Conservation (phyloP, 2,888 invertebrate genomes). For the Congeria kusceri region DNA sequence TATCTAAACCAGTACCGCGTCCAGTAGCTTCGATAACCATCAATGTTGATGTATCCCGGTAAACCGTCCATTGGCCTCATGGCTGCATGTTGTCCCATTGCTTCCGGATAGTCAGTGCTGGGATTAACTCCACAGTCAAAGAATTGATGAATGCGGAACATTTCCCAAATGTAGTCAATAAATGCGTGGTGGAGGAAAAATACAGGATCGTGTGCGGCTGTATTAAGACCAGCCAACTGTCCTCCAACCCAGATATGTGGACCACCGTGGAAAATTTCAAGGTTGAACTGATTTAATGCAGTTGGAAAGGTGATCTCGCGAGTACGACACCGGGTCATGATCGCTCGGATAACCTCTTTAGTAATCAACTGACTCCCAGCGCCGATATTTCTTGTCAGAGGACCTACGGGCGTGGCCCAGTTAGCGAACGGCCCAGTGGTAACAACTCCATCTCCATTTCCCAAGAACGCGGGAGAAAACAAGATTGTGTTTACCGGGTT, state of each 20-base stretch:
- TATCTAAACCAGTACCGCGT: slow-evolving; percentile 59
- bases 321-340: slow-evolving; percentile 61
- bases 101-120: slow-evolving; percentile 58
- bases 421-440: slow-evolving; percentile 74
- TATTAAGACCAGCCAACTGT: slow-evolving; percentile 69
- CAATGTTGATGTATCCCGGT: slow-evolving; percentile 50
- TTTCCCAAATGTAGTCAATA: slow-evolving; percentile 78
- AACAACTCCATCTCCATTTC: slow-evolving; percentile 73
- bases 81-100: slow-evolving; percentile 43
- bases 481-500: slow-evolving; percentile 69
- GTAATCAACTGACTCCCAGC: slow-evolving; percentile 67
- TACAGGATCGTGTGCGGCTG: slow-evolving; percentile 75
- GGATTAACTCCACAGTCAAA: slow-evolving; percentile 60
- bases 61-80: slow-evolving; percentile 55
- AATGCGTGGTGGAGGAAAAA: slow-evolving; percentile 78
- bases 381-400: slow-evolving; percentile 70
- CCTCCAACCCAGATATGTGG: slow-evolving; percentile 78
- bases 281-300: slow-evolving; percentile 46
- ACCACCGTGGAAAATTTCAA: slow-evolving; percentile 69
- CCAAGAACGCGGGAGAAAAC: slow-evolving; percentile 72
- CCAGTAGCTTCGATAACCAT: slow-evolving; percentile 56
- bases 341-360: slow-evolving; percentile 45
- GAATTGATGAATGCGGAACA: slow-evolving; percentile 69
- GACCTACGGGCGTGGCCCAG: slow-evolving; percentile 70
- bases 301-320: slow-evolving; percentile 59